phyloP scores from a whole-genome alignment of 2,888 invertebrate genomes.

The Serripes groenlandicus region DNA sequence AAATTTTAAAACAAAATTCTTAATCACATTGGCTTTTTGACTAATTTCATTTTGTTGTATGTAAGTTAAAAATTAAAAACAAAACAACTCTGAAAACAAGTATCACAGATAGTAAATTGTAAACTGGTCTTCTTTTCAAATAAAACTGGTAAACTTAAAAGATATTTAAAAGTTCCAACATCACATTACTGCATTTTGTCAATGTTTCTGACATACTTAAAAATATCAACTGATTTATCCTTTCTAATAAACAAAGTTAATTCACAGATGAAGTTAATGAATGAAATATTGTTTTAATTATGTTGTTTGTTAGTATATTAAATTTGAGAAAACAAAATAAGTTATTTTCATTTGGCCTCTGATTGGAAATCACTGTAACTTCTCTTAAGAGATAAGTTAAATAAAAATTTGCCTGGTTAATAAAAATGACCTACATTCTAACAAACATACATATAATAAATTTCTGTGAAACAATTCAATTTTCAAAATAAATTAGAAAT shows the following conservation, averaged over 20 bases:
- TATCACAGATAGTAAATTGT: conserved; percentile 5
- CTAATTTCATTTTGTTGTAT: no score
- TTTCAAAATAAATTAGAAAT: no score
- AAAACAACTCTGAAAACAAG: conserved; percentile 21
- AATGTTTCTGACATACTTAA: no score
- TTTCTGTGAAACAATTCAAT: no score
- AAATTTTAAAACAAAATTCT: no score
- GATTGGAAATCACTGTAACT: conserved; percentile 58
- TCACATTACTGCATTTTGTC: no score
- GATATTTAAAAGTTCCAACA: no score
- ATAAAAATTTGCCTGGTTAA: conserved; percentile 9
- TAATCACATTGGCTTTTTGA: no score
- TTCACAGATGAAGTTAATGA: neutral
- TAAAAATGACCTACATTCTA: no score
- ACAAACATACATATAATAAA: no score
- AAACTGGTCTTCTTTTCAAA: conserved; percentile 9
- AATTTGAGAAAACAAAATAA: neutral
- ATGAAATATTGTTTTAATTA: neutral
- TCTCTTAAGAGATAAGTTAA: neutral
- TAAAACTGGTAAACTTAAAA: neutral
- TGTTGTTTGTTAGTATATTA: neutral
- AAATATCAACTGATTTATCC: no score
- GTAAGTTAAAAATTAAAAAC: neutral
- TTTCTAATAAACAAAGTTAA: no score
- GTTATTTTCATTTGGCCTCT: conserved; percentile 56